Conservation (phyloP, 1,140 invertebrate genomes). For the Tetramorium simillimum region DNA sequence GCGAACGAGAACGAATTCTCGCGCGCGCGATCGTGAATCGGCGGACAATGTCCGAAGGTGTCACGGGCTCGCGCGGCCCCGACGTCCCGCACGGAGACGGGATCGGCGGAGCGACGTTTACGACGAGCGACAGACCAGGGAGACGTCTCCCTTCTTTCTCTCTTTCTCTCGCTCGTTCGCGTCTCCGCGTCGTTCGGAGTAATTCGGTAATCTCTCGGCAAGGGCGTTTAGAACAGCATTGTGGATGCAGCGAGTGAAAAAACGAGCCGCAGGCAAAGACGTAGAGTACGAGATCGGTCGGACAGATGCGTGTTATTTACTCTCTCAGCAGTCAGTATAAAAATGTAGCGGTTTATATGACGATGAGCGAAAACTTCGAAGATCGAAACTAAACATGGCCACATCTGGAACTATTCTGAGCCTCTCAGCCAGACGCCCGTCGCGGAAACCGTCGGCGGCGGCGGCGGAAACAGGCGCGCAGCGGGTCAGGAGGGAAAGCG, state of each 20-base stretch:
- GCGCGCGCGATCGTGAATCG: background rate
- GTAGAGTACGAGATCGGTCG: constrained; percentile 63
- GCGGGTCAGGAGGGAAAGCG: constrained; percentile 63
- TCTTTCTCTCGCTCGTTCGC: constrained; percentile 18
- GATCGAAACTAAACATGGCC: constrained; percentile 85
- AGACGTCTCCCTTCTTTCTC: background rate
- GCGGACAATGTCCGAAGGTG: background rate
- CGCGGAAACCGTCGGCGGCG: constrained; percentile 64
- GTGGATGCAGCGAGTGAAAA: constrained; percentile 21
- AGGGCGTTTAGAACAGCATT: constrained; percentile 48
- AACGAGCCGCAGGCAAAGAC: constrained; percentile 42
- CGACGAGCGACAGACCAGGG: background rate
- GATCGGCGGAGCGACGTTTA: background rate
- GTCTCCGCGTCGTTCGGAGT: constrained; percentile 67
- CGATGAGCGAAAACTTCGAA: constrained; percentile 84
- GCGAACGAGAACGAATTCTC: constrained; percentile 10
- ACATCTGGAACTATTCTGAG: constrained; percentile 86
- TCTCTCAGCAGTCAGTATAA: constrained; percentile 74
- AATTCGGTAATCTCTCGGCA: constrained; percentile 64
- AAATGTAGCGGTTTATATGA: constrained; percentile 77
- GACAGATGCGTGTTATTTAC: constrained; percentile 74
- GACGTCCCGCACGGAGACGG: constrained; percentile 33
- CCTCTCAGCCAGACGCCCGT: constrained; percentile 78
- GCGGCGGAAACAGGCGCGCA: constrained; percentile 53
- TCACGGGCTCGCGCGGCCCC: constrained; percentile 53